These are phyloP conservation scores for Hipparchia sbordonii DNA, from an alignment of 2,888 invertebrate genomes.

Conservation along the genomic window DNA sequence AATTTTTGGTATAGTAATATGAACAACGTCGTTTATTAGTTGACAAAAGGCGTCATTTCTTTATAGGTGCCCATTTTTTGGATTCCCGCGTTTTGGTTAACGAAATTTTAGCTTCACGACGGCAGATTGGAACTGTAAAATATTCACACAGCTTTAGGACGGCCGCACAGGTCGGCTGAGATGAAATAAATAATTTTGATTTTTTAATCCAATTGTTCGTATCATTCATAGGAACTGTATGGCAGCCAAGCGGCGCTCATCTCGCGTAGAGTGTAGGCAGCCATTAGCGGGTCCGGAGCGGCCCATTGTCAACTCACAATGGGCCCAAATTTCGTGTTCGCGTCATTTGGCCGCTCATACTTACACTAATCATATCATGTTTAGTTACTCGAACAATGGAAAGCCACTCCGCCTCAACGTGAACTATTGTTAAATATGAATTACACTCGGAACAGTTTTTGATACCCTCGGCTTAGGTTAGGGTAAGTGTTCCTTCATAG, in stretches of 20 bases:
- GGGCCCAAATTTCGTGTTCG: not conserved
- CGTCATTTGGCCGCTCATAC: not conserved
- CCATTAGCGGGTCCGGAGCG: not conserved
- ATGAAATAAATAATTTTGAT: no score
- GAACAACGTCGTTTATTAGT: no score
- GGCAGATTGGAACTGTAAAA: no score
- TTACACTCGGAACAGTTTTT: not conserved
- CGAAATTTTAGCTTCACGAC: no score
- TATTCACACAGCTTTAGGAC: no score
- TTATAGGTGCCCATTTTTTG: no score
- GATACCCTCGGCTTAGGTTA: not conserved
- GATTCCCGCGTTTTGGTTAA: no score
- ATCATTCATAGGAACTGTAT: not conserved
- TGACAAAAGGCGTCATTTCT: no score
- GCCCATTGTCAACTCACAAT: constrained; percentile 9
- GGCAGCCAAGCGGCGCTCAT: not conserved
- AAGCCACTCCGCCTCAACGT: not conserved
- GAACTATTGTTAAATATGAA: not conserved
- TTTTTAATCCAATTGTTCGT: no score
- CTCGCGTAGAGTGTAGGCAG: not conserved
- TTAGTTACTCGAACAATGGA: not conserved
- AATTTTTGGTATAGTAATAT: no score
- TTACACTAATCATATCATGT: not conserved
- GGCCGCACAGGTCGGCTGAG: no score
- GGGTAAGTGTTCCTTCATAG: not conserved